Evolutionary conservation across 92 coral and sea anemone genomes (phyloP), one percentile per base, ranked within the genome.

Genomic region (Phymanthus crucifer): DNA sequence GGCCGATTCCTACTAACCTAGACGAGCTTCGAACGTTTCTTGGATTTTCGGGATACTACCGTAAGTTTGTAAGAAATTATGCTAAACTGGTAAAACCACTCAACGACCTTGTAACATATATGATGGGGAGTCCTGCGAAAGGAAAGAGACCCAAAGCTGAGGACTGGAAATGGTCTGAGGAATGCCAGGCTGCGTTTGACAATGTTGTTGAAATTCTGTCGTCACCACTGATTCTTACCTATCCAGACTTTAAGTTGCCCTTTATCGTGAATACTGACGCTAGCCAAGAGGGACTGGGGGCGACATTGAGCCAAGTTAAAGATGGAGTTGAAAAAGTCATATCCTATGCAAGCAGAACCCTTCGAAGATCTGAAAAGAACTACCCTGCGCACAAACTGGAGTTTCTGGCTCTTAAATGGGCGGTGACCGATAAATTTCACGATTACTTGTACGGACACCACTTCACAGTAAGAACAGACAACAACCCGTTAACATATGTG

Each of bases 181-280:
- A 90, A 40, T 71, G 80, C 27, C 79, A 86, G 48, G 9, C 27
- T 29, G 83, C 89, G 16, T 89, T 83, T 36, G n/a, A 50, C 23
- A 71, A 79, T 4, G 50, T 89, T 4, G 83, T 86, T 29, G 70
- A 74, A 4, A 58, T 76, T 31, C 75, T 79, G 32, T 77, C 70
- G 23, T 29, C 47, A 21, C 83, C 88, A 32, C 86, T 74, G 13
- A 72, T 90, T 3, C 72, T 79, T 31, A 81, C 78, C 3, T 83
- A 86, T 38, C 88, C 86, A 23, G 71, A 78, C 57, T 83, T 72
- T 58, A 34, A 71, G 47, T 21, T 19, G 38, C 19, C 61, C 10
- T 43, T 43, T 8, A 17, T 43, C 13, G 9, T 43, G 48, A 17
- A 83, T 68, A 40, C 54, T 2, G 61, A 52, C 8, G 61, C 61